These are phyloP conservation scores for Mesochorus sp. DNA, from an alignment of 2,888 invertebrate genomes.

Conservation along the genomic window DNA sequence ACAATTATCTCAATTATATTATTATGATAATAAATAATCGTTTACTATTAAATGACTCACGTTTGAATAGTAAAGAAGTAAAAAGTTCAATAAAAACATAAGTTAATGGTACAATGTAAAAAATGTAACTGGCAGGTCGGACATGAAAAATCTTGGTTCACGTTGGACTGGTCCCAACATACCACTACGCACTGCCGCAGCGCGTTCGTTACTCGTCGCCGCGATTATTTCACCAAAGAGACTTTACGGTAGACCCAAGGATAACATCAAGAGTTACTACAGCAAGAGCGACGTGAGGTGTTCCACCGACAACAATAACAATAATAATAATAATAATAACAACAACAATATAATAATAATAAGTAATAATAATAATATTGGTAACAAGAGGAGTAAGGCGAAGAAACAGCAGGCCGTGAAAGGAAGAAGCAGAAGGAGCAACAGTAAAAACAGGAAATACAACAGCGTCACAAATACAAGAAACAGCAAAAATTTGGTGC, in stretches of 20 bases:
- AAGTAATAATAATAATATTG: conserved; percentile 47
- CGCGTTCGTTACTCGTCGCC: conserved; percentile 82
- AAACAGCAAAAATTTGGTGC: conserved; percentile 62
- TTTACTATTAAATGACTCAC: too few relatives aligned
- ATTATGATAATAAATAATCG: too few relatives aligned
- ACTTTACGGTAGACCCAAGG: conserved; percentile 70
- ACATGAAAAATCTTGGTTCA: conserved; percentile 89
- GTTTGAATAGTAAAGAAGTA: background rate
- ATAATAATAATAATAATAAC: conserved; percentile 54
- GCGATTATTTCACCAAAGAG: conserved; percentile 75
- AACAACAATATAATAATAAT: conserved; percentile 42
- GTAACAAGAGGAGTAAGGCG: conserved; percentile 56
- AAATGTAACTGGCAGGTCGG: conserved; percentile 84
- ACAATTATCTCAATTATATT: too few relatives aligned
- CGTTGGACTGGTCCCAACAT: conserved; percentile 88
- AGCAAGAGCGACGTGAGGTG: conserved; percentile 58
- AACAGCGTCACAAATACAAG: conserved; percentile 35
- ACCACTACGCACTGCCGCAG: conserved; percentile 86
- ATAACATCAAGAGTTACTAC: conserved; percentile 62
- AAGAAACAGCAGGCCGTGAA: conserved; percentile 59
- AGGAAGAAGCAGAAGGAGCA: conserved; percentile 66
- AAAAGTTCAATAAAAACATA: background rate
- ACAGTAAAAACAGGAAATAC: conserved; percentile 44
- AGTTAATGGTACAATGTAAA: background rate
- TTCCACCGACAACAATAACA: conserved; percentile 60